phyloP scores from a whole-genome alignment of 2,888 invertebrate species.

The Glyphotaelius pellucidus region DNA sequence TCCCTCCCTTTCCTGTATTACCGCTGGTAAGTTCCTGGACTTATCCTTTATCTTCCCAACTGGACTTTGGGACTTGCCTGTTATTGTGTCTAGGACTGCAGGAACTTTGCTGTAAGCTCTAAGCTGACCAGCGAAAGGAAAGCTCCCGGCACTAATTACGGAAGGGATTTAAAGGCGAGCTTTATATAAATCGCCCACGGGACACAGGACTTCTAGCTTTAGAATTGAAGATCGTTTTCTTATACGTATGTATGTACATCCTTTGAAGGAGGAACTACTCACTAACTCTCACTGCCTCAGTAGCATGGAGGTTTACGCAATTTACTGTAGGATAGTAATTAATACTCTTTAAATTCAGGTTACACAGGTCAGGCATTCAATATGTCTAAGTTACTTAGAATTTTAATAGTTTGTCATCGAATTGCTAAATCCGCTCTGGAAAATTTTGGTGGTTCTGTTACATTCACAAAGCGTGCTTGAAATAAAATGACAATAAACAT shows the following conservation, averaged over 20 bases:
- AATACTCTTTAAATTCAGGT: too few relatives aligned
- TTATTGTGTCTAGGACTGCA: not conserved
- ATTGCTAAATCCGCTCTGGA: too few relatives aligned
- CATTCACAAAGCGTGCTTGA: too few relatives aligned
- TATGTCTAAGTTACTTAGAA: too few relatives aligned
- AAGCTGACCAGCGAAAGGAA: conserved; percentile 35
- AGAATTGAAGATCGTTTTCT: not conserved
- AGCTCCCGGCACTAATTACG: conserved; percentile 52
- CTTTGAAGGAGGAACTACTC: not conserved
- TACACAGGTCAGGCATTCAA: too few relatives aligned
- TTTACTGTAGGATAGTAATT: not conserved
- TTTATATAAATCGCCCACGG: conserved; percentile 11
- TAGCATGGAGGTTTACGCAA: not conserved
- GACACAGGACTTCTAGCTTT: not conserved
- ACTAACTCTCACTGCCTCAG: not conserved
- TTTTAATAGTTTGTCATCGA: too few relatives aligned
- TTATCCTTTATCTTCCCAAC: conserved; percentile 54
- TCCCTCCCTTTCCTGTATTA: not conserved
- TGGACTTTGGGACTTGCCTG: conserved; percentile 38
- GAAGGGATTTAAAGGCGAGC: conserved; percentile 43
- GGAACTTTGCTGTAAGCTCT: not conserved
- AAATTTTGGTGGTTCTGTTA: too few relatives aligned
- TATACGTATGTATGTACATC: not conserved
- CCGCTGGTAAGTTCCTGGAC: conserved; percentile 28
- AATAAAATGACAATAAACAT: too few relatives aligned